phyloP scores from a whole-genome alignment of 2,888 invertebrate species.

The Dasysyrphus albostriatus region DNA sequence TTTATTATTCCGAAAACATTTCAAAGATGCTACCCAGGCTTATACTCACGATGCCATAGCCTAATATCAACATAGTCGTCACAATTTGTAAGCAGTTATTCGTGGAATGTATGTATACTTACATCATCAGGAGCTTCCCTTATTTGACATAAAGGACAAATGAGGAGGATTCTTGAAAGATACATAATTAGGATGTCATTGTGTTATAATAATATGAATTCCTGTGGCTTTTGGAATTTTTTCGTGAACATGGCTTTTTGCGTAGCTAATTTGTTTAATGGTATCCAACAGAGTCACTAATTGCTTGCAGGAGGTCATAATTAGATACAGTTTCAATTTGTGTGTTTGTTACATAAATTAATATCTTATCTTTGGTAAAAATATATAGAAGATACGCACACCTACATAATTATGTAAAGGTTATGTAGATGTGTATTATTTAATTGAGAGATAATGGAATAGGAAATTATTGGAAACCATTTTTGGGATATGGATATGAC shows the following conservation, averaged over 20 bases:
- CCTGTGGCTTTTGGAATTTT: conserved; percentile 32
- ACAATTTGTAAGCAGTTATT: conserved; percentile 43
- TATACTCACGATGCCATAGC: not conserved
- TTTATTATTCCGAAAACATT: conserved; percentile 41
- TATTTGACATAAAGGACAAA: conserved; percentile 34
- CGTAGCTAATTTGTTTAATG: conserved; percentile 37
- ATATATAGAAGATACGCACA: not conserved
- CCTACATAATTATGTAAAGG: no score
- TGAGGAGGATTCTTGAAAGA: conserved; percentile 21
- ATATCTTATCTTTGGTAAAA: not conserved
- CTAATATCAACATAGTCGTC: conserved; percentile 1
- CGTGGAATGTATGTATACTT: conserved; percentile 37
- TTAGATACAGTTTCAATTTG: conserved; percentile 17
- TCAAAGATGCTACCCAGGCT: conserved; percentile 13
- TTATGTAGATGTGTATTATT: conserved; percentile 11
- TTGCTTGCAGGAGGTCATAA: conserved; percentile 38
- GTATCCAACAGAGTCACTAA: conserved; percentile 20
- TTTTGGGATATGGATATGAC: not conserved
- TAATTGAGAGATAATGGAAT: conserved; percentile 17
- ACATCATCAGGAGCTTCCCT: conserved; percentile 9
- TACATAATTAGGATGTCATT: conserved; percentile 51
- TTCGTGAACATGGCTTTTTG: conserved; percentile 16
- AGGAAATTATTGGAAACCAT: conserved; percentile 9
- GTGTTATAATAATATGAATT: conserved; percentile 14
- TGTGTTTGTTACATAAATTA: not conserved